Conservation (phyloP, 2,797 vertebrate genomes). For the Hippopotamyrus pictus region DNA sequence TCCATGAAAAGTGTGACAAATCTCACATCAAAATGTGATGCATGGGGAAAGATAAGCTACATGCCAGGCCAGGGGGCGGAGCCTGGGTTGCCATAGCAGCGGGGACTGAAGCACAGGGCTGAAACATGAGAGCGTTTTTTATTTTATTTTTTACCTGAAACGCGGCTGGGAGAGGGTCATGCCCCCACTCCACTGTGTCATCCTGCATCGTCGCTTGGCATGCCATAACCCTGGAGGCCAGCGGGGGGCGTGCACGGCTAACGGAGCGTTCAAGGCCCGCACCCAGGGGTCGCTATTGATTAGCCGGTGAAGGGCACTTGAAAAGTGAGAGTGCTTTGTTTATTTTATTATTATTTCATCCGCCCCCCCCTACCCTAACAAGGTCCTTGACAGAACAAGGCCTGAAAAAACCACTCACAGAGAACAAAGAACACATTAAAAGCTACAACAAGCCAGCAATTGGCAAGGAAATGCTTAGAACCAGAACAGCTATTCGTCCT, state of each 20-base stretch:
- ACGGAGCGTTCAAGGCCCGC: neutral
- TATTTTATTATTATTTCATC: slow-evolving; percentile 4
- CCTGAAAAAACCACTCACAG: neutral
- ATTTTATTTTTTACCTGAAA: slow-evolving; percentile 3
- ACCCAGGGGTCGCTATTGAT: neutral
- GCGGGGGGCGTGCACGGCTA: neutral
- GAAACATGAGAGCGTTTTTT: neutral
- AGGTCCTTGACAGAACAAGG: neutral
- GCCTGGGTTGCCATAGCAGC: neutral
- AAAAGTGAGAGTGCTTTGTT: neutral
- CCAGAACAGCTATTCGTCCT: neutral
- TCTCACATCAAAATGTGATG: slow-evolving; percentile 8
- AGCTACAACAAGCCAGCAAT: neutral
- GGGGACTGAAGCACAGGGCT: neutral
- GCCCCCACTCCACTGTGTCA: neutral
- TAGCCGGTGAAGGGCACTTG: neutral
- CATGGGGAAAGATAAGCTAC: neutral
- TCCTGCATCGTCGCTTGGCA: neutral
- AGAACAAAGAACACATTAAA: neutral
- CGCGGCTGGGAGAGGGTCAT: neutral
- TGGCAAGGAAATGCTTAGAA: neutral
- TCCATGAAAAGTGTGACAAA: neutral
- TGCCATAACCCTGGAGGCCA: slow-evolving; percentile 1
- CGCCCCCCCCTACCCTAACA: neutral
- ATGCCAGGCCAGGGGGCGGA: neutral